Percentiles rank a stretch among this genome's conserved stretches.
Conservation (phyloP, 1,140 invertebrate genomes). For the Drosophila kikkawai region DNA sequence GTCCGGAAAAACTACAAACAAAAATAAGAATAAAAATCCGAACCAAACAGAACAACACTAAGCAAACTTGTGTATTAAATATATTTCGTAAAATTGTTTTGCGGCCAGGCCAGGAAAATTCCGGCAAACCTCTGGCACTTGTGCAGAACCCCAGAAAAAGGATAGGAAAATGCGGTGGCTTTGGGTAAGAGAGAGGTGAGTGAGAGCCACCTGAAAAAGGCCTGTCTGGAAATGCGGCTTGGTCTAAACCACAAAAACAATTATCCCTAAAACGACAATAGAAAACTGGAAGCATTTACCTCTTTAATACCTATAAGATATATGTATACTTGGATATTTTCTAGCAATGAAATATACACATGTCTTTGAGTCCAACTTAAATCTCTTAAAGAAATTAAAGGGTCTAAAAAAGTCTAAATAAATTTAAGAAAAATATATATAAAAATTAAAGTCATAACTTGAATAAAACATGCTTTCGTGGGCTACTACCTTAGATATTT, state of each 20-base stretch:
- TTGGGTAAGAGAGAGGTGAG: neutral
- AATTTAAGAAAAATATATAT: neutral
- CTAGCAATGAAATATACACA: neutral
- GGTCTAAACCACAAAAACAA: slow-evolving; percentile 32
- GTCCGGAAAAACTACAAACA: neutral
- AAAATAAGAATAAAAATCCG: neutral
- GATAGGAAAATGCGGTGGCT: slow-evolving; percentile 12
- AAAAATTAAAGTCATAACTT: neutral
- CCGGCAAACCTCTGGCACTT: slow-evolving; percentile 25
- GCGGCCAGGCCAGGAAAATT: slow-evolving; percentile 53
- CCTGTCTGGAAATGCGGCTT: slow-evolving; percentile 1
- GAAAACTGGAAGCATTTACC: slow-evolving; percentile 19
- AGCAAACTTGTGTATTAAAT: slow-evolving; percentile 72
- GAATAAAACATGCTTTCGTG: neutral
- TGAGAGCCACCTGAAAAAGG: slow-evolving; percentile 11
- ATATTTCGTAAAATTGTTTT: slow-evolving; percentile 78
- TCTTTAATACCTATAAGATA: neutral
- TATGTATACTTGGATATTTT: too few species aligned
- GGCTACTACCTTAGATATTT: neutral
- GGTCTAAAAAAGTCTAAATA: neutral
- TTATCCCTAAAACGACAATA: slow-evolving; percentile 30
- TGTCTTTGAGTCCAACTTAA: neutral
- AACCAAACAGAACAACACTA: slow-evolving; percentile 21
- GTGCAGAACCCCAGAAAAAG: slow-evolving; percentile 1
- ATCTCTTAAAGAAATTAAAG: neutral